phyloP scores from a whole-genome alignment of 2,113 vertebrate genomes.

The Cervus canadensis region DNA sequence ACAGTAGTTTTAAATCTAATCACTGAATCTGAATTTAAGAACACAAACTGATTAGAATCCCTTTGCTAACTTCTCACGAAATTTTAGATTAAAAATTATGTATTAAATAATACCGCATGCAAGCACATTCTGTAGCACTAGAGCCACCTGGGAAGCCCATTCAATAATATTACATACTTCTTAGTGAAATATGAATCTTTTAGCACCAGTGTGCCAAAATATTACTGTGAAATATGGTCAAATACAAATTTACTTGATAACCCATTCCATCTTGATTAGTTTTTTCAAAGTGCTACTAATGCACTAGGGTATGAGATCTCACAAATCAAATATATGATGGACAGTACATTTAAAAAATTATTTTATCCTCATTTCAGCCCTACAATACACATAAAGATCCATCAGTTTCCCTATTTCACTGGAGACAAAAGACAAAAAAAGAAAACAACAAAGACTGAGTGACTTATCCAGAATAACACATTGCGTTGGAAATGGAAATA shows the following conservation, averaged over 20 bases:
- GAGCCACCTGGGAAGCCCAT: not conserved
- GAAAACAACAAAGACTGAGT: not conserved
- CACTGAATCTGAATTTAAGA: not conserved
- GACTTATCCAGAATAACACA: slow-evolving; percentile 39
- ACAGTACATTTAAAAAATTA: slow-evolving; percentile 24
- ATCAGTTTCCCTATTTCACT: not conserved
- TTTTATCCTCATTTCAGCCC: slow-evolving; percentile 16
- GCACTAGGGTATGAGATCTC: slow-evolving; percentile 26
- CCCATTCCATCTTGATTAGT: slow-evolving; percentile 33
- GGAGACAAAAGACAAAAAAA: not conserved
- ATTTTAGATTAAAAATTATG: not conserved
- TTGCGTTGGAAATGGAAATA: slow-evolving; percentile 11
- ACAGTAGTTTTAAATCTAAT: not conserved
- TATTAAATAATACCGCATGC: not conserved
- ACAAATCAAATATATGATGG: slow-evolving; percentile 4
- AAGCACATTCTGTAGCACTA: not conserved
- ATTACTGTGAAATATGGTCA: not conserved
- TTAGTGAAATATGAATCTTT: not conserved
- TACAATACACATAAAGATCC: not conserved
- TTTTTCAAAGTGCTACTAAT: slow-evolving; percentile 29
- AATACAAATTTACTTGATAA: slow-evolving; percentile 7
- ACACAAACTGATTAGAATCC: not conserved
- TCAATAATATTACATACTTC: not conserved
- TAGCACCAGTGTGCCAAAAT: not conserved
- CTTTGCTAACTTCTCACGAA: not conserved